phyloP scores from a whole-genome alignment of 2,113 vertebrate genomes.

The Ictalurus punctatus region DNA sequence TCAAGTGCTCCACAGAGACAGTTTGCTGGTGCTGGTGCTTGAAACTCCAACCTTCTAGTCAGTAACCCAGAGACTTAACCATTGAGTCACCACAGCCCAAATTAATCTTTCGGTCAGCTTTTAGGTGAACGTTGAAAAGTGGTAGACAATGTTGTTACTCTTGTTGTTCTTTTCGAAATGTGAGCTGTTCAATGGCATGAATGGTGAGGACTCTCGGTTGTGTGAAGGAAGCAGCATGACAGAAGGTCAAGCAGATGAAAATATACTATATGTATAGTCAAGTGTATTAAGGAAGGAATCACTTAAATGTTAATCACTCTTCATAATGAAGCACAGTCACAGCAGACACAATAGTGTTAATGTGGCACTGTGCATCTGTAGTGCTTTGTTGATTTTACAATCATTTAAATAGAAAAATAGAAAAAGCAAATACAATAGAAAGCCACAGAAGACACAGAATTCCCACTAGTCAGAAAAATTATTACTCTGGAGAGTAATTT shows the following conservation, averaged over 20 bases:
- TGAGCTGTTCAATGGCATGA: not conserved
- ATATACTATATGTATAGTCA: not conserved
- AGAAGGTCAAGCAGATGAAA: too few relatives aligned
- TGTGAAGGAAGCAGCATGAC: not conserved
- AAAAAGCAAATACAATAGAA: not conserved
- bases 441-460: not conserved
- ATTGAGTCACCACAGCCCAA: not conserved
- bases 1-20: not conserved
- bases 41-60: not conserved
- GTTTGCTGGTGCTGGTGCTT: not conserved
- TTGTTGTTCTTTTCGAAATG: not conserved
- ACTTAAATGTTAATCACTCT: not conserved
- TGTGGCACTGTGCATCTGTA: not conserved
- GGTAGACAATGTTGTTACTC: not conserved
- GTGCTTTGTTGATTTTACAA: not conserved
- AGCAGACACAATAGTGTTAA: not conserved
- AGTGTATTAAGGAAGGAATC: not conserved
- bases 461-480: not conserved
- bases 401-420: not conserved
- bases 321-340: not conserved
- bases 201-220: not conserved
- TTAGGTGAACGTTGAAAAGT: not conserved
- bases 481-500: not conserved
- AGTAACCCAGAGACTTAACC: too few relatives aligned
- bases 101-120: not conserved